These are phyloP conservation scores for Dicrurus megarhynchus DNA, from an alignment of 2,113 vertebrate species.

Conservation along the genomic window DNA sequence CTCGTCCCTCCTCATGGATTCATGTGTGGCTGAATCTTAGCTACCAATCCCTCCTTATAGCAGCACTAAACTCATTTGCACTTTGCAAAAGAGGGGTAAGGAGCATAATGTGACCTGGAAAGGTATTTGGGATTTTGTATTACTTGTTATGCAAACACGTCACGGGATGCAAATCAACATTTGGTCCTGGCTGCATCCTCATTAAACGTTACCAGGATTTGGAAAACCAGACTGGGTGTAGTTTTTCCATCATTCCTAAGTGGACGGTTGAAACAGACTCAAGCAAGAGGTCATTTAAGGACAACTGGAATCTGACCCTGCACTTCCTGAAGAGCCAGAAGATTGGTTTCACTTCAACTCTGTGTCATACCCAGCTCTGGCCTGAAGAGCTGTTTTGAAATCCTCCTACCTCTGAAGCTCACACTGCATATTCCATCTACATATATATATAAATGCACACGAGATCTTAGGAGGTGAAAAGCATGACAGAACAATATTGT, in stretches of 20 bases:
- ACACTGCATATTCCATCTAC: background rate
- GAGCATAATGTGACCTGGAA: background rate
- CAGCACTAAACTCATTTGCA: background rate
- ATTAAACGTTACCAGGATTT: conserved; percentile 16
- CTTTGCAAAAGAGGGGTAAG: background rate
- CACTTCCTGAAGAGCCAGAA: conserved; percentile 22
- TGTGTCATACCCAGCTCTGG: background rate
- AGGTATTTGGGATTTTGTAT: background rate
- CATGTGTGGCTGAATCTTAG: background rate
- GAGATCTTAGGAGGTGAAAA: background rate
- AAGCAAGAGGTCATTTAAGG: conserved; percentile 27
- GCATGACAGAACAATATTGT: background rate
- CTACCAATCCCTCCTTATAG: background rate
- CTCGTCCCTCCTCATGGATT: background rate
- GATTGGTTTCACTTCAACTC: conserved; percentile 18
- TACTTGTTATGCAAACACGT: background rate
- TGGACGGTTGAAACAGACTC: background rate
- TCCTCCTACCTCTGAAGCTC: background rate
- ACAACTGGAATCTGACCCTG: conserved; percentile 42
- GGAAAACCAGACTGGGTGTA: conserved; percentile 31
- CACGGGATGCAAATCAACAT: background rate
- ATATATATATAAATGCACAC: background rate
- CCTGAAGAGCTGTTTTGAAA: conserved; percentile 21
- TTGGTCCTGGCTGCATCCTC: background rate
- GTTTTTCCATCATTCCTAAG: conserved; percentile 10